phyloP scores from a whole-genome alignment of 2,888 invertebrate genomes.

The Drosophila neonasuta region DNA sequence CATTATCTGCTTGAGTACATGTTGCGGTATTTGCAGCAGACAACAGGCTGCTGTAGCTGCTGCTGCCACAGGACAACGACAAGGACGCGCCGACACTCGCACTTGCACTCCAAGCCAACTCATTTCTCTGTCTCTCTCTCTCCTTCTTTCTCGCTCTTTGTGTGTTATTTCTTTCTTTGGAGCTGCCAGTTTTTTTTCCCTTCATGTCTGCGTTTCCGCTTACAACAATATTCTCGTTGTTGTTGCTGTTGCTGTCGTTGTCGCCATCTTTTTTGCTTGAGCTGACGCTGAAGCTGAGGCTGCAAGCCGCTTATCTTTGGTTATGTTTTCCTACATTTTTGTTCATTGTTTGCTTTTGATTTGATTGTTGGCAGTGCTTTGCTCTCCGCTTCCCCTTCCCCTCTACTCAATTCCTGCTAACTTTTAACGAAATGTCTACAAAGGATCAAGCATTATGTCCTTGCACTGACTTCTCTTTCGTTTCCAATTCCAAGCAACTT shows the following conservation, averaged over 20 bases:
- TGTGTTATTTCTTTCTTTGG: slow-evolving; percentile 30
- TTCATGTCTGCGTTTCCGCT: slow-evolving; percentile 71
- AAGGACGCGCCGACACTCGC: slow-evolving; percentile 67
- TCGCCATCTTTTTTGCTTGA: slow-evolving; percentile 25
- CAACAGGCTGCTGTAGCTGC: slow-evolving; percentile 57
- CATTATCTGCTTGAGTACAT: slow-evolving; percentile 79
- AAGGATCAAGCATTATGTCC: slow-evolving; percentile 71
- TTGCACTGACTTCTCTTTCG: slow-evolving; percentile 11
- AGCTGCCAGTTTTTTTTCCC: slow-evolving; percentile 36
- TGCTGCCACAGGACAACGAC: slow-evolving; percentile 41
- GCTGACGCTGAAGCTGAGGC: slow-evolving; percentile 32
- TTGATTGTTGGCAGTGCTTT: slow-evolving; percentile 74
- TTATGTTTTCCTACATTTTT: slow-evolving; percentile 78
- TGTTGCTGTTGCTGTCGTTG: slow-evolving; percentile 15
- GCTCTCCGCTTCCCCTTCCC: slow-evolving; percentile 3
- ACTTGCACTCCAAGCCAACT: slow-evolving; percentile 34
- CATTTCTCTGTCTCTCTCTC: slow-evolving; percentile 18
- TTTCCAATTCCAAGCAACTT: slow-evolving; percentile 19
- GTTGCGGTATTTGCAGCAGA: slow-evolving; percentile 79
- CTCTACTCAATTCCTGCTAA: slow-evolving; percentile 36
- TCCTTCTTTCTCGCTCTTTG: slow-evolving; percentile 1
- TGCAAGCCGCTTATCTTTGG: slow-evolving; percentile 77
- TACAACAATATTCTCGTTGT: slow-evolving; percentile 48
- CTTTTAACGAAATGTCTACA: slow-evolving; percentile 79
- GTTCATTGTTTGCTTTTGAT: slow-evolving; percentile 78